Evolutionary conservation across 1,140 invertebrate genomes (phyloP).

Genomic region (Portunus trituberculatus): DNA sequence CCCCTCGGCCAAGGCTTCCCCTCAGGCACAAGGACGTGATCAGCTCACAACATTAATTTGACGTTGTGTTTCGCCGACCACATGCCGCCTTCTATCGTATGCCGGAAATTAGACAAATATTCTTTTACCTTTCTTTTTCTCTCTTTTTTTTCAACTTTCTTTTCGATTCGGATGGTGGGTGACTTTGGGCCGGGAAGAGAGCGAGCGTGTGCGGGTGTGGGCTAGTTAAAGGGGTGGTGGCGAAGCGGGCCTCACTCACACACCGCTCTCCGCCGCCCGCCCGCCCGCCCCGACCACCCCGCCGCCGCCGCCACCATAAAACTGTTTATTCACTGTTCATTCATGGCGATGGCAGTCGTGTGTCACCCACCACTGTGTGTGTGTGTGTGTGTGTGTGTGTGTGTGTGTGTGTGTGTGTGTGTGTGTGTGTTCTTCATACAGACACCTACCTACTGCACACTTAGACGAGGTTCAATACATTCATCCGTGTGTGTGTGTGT

Average conservation of each 20-base stretch:
- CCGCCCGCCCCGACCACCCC: background rate
- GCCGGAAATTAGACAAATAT: background rate
- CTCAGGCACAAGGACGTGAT: background rate
- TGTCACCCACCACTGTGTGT: background rate
- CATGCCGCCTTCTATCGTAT: background rate
- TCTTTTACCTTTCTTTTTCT: background rate
- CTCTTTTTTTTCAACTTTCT: background rate
- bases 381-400: conserved; percentile 27
- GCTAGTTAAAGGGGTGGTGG: background rate
- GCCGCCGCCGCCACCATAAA: background rate
- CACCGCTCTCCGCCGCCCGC: background rate
- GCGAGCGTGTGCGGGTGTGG: background rate
- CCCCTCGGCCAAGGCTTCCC: background rate
- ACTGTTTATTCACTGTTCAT: conserved; percentile 23
- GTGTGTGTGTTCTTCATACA: background rate
- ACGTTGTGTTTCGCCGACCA: background rate
- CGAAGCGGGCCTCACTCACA: background rate
- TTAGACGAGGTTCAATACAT: too few relatives aligned
- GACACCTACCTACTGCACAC: too few relatives aligned
- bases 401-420: background rate
- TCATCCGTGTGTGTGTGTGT: conserved; percentile 5
- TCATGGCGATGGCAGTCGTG: background rate
- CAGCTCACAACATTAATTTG: background rate
- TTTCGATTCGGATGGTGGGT: background rate
- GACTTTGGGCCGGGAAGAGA: background rate